phyloP scores from a whole-genome alignment of 1,140 invertebrate species.

The Aradophagus sp. region DNA sequence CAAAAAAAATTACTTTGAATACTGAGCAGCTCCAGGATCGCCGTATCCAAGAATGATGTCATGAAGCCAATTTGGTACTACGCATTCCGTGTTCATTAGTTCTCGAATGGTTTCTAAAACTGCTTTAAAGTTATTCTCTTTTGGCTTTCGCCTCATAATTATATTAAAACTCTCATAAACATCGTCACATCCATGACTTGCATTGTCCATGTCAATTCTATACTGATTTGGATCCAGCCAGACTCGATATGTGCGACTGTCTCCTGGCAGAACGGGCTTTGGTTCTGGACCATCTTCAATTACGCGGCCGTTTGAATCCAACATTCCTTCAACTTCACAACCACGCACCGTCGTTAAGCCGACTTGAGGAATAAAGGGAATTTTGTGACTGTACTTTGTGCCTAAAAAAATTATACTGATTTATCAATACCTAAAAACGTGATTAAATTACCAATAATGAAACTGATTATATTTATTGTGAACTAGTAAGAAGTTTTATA shows the following conservation, averaged over 20 bases:
- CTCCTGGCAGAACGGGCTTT: constrained; percentile 87
- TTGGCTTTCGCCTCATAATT: constrained; percentile 96
- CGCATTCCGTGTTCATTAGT: constrained; percentile 99
- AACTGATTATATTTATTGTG: no score
- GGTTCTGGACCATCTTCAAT: constrained; percentile 98
- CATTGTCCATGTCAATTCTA: constrained; percentile 90
- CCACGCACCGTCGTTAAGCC: constrained; percentile 94
- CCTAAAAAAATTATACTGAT: constrained; percentile 74
- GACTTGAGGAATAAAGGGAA: constrained; percentile 92
- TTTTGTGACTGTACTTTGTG: constrained; percentile 86
- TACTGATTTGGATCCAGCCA: constrained; percentile 98
- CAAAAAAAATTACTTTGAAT: constrained; percentile 78
- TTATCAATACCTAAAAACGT: no score
- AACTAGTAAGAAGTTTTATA: no score
- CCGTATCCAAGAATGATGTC: constrained; percentile 99
- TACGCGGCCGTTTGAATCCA: constrained; percentile 95
- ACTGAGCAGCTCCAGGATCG: constrained; percentile 96
- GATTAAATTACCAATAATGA: no score
- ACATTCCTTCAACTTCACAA: constrained; percentile 98
- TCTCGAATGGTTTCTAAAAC: constrained; percentile 98
- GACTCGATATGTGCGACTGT: constrained; percentile 93
- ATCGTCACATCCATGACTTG: constrained; percentile 83
- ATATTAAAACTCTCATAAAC: constrained; percentile 99
- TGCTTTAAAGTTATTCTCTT: constrained; percentile 99
- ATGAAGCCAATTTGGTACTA: constrained; percentile 98